Base-by-base conservation (phyloP, 2,113 vertebrate species). In the Microtus pennsylvanicus region DNA sequence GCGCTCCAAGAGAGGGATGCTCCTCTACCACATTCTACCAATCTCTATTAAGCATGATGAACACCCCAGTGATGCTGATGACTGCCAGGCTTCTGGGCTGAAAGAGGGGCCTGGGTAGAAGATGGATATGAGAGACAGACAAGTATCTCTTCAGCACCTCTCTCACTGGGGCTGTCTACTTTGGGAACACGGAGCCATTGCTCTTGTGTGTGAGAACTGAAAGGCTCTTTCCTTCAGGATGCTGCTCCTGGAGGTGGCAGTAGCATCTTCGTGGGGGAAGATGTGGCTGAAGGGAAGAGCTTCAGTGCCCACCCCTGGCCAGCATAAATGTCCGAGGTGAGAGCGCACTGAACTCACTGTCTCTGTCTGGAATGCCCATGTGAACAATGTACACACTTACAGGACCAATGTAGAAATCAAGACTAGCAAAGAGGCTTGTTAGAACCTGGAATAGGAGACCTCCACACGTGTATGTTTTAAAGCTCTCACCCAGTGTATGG, bases 391-490 rank as follows among this genome's bases (percentile, higher is more conserved):
- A 5, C 0, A 72, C 2, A 0, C 13, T 52, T 86, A 1, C 6
- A 14, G 22, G 38, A 6, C 33, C 3, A 24, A 14, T 12, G 70
- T 16, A 26, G 58, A 58, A 7, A 38, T 26, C 69, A 21, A 7
- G 69, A 70, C 52, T 1, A 1, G 24, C 50, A 76, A 47, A 42
- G 47, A 69, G 2, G 21, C 0, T 21, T 9, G 2, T 13, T 10
- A 22, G 81, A 70, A 61, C 30, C 0, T 19, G 3, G 47, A 0
- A 17, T 35, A 14, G 14, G 38, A 72, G 19, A 22, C n/a, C 61
- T 13, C 13, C 19, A 13, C 10, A 11, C 0, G 0, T 0, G n/a
- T 50, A 14, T 16, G 47, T 24, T 13, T 33, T 21, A 38, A 45
- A 55, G 19, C 33, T 65, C 87, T 94, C 0, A 0, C 17, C 92